Evolutionary conservation across 1,140 invertebrate genomes (phyloP), one percentile per base, ranked within the genome.

Genomic region (Yoshiicerus persimilis): DNA sequence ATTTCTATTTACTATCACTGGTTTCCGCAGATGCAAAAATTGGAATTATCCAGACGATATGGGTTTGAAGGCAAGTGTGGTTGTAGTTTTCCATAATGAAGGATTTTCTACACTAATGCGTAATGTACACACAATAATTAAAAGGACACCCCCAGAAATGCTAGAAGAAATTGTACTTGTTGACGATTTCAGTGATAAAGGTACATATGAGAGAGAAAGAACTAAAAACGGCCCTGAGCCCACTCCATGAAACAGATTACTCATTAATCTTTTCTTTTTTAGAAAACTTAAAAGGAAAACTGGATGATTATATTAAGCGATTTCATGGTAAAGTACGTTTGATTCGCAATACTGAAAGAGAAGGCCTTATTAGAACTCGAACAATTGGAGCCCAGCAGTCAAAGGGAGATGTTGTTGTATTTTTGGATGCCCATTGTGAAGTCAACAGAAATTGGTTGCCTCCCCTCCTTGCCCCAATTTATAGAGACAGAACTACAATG

Each of bases 51-150:
- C 98, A 8, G 94, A 95, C 90, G 93, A 96, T 88, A 93, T 99
- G 90, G 98, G 98, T 0, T 38, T 91, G 13, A 95, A 94, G 84
- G 97, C 98, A 4, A 98, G 96, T 92, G 97, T 99, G 0, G 98
- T 99, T 89, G 96, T 99, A 88, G 99, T 99, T 13, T 99, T 99
- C 92, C 98, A 99, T 92, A 99, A 99, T 92, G 98, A 99, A 93
- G 99, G 98, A 2, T 99, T 96, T 94, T 97, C 97, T 0, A 97
- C 98, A 2, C 93, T 99, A 16, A 94, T 99, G 93, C 93, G 98
- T 89, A 99, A 98, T n/a, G 97, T 99, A 0, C 90, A 90, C 70
- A 90, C 90, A 10, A 97, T 99, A 6, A 95, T 99, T 30, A 97
- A 99, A 91, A 94, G 97, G 87, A 96, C 97, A 0, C 99, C 98